These are phyloP conservation scores for Tangachromis dhanisi DNA, from an alignment of 2,113 vertebrate genomes.

Conservation along the genomic window DNA sequence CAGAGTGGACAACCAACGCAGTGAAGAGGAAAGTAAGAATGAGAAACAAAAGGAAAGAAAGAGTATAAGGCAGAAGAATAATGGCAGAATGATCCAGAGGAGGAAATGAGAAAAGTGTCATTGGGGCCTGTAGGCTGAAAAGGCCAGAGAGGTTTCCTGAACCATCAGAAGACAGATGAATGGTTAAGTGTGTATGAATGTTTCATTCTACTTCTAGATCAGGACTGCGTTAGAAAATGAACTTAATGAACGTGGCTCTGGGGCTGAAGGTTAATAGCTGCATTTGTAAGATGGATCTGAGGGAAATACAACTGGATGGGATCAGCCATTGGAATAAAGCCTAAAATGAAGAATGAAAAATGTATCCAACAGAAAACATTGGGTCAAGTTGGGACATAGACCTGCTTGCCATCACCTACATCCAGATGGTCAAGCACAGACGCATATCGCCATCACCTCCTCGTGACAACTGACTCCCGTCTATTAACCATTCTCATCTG, in stretches of 20 bases:
- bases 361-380: not conserved
- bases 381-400: not conserved
- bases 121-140: slow-evolving; percentile 18
- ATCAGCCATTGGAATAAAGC: not conserved
- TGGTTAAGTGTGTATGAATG: slow-evolving; percentile 32
- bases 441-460: accelerated
- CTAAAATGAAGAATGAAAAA: not conserved
- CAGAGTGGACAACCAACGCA: not conserved
- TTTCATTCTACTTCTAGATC: slow-evolving; percentile 36
- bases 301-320: not conserved
- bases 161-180: slow-evolving; percentile 31
- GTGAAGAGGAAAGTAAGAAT: not conserved
- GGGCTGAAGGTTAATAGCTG: slow-evolving; percentile 17
- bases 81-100: not conserved
- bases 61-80: not conserved
- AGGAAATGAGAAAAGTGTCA: slow-evolving; percentile 50
- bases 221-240: not conserved
- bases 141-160: slow-evolving; percentile 8
- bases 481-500: not conserved
- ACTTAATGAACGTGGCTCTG: slow-evolving; percentile 19
- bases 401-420: not conserved
- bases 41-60: not conserved
- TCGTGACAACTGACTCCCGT: not conserved
- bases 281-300: not conserved
- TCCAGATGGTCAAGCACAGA: not conserved